Base-by-base conservation (phyloP, 2,113 vertebrate species). In the Chauna torquata region DNA sequence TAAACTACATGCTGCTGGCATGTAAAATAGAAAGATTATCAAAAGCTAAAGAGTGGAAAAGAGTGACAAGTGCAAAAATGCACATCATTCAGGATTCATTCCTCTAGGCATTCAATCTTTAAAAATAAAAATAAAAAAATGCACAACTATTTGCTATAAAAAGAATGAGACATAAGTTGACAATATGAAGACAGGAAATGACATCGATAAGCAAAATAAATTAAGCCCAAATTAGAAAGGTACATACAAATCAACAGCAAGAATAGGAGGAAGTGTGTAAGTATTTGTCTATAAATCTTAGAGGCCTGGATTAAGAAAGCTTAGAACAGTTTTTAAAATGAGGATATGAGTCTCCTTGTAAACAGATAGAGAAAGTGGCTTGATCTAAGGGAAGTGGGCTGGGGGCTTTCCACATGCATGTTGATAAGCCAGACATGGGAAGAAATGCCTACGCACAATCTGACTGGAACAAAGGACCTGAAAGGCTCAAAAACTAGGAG, bases 1-100 rank as follows among this genome's bases (percentile, higher is more conserved):
- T 91, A 71, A 93, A 70, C 65, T 78, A 45, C 74, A 75, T 50
- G 65, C 92, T 96, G 84, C 94, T 85, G 19, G 87, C 84, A 87
- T 93, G 91, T 93, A 78, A 87, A 71, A 91, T 58, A 54, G 18
- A 87, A 84, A 86, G 90, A 94, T 86, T 95, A 96, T 95, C 90
- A 87, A 38, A 87, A 94, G 87, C 90, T 90, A 47, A 92, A 87
- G 88, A 84, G 64, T 89, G 90, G 65, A 30, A 45, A 68, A 97
- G 96, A 97, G 94, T 97, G 96, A 93, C 96, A 95, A 93, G 96
- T 97, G 90, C 92, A 96, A 96, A 97, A 95, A 86, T 92, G 94
- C 86, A 70, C 88, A 70, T 96, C 91, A 62, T 77, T 93, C 95
- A 83, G 36, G 59, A 92, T 92, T 91, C 64, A 3, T 78, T 86